Percentiles rank a stretch among this genome's conserved stretches.
Evolutionary conservation across 2,888 invertebrate species (phyloP).

Genomic region (Saturnia japonica): DNA sequence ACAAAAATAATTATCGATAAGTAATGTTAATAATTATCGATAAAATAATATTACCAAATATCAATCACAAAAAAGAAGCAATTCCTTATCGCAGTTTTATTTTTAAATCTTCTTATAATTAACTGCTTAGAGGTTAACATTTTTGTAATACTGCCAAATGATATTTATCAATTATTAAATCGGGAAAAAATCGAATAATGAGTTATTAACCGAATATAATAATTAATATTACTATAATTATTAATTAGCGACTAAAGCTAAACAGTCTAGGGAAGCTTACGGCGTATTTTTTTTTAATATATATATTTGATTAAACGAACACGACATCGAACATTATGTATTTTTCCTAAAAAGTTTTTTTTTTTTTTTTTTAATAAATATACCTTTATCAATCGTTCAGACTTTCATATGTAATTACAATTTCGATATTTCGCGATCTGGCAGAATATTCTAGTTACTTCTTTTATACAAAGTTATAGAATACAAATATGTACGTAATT

Average conservation of each 20-base stretch:
- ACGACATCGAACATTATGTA: slow-evolving; percentile 57
- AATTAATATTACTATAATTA: slow-evolving; percentile 2
- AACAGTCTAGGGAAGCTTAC: slow-evolving; percentile 63
- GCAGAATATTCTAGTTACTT: not conserved
- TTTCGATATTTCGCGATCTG: no score
- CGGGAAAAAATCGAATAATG: not conserved
- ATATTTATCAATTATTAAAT: not conserved
- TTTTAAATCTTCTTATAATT: no score
- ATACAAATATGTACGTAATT: not conserved
- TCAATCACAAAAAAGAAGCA: slow-evolving; percentile 1
- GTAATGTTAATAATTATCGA: no score
- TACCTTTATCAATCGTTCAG: not conserved
- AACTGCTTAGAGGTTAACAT: not conserved
- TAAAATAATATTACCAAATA: not conserved
- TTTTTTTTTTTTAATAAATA: not conserved
- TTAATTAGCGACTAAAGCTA: slow-evolving; percentile 45
- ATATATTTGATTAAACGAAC: slow-evolving; percentile 29
- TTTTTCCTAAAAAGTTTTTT: not conserved
- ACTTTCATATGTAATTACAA: not conserved
- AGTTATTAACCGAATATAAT: not conserved
- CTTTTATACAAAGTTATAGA: not conserved
- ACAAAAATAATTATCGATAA: not conserved
- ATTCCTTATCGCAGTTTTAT: not conserved
- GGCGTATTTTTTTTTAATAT: slow-evolving; percentile 40
- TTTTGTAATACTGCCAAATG: not conserved